phyloP scores from a whole-genome alignment of 2,797 vertebrate species.

The Pitangus sulphuratus region DNA sequence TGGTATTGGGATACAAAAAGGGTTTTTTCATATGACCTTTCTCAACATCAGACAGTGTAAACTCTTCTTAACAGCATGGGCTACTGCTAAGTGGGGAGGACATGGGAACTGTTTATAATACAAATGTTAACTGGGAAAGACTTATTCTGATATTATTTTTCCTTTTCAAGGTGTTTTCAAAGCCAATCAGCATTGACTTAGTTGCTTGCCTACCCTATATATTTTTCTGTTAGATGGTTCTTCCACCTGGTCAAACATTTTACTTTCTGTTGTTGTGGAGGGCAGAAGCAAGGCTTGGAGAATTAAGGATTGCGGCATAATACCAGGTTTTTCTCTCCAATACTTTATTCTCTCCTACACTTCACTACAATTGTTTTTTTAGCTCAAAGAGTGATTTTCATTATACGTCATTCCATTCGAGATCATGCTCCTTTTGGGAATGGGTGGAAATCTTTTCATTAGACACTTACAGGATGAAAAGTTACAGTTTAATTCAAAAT shows the following conservation, averaged over 20 bases:
- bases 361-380: conserved; percentile 20
- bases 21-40: neutral
- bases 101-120: neutral
- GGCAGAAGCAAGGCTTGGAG: neutral
- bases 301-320: neutral
- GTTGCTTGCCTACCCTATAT: neutral
- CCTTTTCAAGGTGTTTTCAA: neutral
- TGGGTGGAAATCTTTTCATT: conserved; percentile 58
- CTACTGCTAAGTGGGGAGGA: neutral
- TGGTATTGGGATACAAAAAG: neutral
- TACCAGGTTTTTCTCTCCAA: neutral
- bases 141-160: neutral
- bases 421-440: conserved; percentile 49
- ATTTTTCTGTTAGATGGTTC: neutral
- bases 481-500: conserved; percentile 18
- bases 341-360: neutral
- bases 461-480: conserved; percentile 30
- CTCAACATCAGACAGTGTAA: neutral
- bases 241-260: neutral
- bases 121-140: neutral
- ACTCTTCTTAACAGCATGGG: neutral
- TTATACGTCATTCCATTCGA: conserved; percentile 28
- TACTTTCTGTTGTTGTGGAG: neutral
- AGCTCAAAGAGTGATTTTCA: conserved; percentile 13
- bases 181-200: neutral